Percentiles rank a stretch among this genome's conserved stretches.
phyloP scores from a whole-genome alignment of 2,888 invertebrate species.

The Cataglyphis albicans region DNA sequence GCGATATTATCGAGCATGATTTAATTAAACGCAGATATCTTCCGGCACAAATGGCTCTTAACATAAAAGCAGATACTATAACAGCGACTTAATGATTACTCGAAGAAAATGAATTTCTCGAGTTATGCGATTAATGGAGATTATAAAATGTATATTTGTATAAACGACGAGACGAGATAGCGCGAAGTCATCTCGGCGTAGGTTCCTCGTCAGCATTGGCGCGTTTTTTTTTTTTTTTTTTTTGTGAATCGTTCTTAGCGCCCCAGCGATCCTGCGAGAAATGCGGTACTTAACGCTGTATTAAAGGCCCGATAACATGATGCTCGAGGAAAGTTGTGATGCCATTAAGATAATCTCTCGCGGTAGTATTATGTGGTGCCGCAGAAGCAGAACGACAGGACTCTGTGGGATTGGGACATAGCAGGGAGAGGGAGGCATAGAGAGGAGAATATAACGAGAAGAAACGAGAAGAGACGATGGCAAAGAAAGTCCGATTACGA shows the following conservation, averaged over 20 bases:
- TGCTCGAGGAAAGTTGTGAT: conserved; percentile 75
- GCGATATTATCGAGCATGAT: conserved; percentile 7
- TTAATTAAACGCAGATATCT: conserved; percentile 21
- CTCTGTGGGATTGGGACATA: conserved; percentile 17
- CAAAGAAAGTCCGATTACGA: conserved; percentile 44
- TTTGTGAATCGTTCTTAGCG: conserved; percentile 52
- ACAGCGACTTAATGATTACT: conserved; percentile 11
- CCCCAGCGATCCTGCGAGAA: conserved; percentile 42
- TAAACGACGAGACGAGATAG: conserved; percentile 37
- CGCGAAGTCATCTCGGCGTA: conserved; percentile 46
- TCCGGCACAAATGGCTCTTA: not conserved
- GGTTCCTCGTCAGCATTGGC: conserved; percentile 38
- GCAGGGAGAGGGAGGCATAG: conserved; percentile 19
- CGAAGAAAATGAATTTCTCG: conserved; percentile 18
- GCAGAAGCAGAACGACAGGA: conserved; percentile 41
- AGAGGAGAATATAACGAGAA: conserved; percentile 20
- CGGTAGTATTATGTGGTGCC: conserved; percentile 56
- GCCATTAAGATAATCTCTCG: conserved; percentile 77
- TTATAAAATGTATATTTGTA: conserved; percentile 36
- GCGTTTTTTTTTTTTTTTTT: conserved; percentile 34
- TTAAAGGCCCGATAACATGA: conserved; percentile 73
- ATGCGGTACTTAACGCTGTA: conserved; percentile 68
- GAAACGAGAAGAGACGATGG: conserved; percentile 13
- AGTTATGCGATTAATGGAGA: conserved; percentile 28
- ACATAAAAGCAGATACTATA: not conserved